These are phyloP conservation scores for Willowsia nigromaculata DNA, from an alignment of 2,888 invertebrate genomes.

Conservation along the genomic window DNA sequence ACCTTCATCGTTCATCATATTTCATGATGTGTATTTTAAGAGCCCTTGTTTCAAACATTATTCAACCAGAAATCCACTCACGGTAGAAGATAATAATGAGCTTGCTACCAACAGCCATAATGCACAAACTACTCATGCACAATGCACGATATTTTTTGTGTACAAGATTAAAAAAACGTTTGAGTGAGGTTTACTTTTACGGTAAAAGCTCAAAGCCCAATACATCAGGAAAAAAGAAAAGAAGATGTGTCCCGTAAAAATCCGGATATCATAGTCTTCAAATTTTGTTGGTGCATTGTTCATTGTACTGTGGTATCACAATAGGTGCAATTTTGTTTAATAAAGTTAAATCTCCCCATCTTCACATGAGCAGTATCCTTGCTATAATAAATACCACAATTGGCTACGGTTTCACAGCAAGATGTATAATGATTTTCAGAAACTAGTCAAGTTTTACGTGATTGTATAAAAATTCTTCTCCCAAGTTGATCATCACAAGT, in stretches of 20 bases:
- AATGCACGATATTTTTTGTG: not conserved
- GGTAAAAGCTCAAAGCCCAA: not conserved
- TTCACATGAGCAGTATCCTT: not conserved
- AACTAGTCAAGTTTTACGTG: conserved; percentile 20
- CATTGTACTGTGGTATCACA: not conserved
- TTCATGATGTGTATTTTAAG: not conserved
- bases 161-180: too few relatives aligned
- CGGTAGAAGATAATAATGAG: not conserved
- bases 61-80: not conserved
- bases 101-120: not conserved
- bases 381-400: conserved; percentile 26
- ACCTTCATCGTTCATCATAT: conserved; percentile 8
- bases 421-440: not conserved
- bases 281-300: not conserved
- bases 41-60: conserved; percentile 8
- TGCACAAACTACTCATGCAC: not conserved
- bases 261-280: not conserved
- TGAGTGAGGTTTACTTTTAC: conserved; percentile 42
- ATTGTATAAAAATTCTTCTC: not conserved
- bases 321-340: conserved; percentile 14
- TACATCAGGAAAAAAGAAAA: not conserved
- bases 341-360: conserved; percentile 5
- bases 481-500: too few relatives aligned
- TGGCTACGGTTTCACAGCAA: conserved; percentile 51
- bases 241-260: not conserved